Base-by-base conservation (phyloP, 1,140 invertebrate genomes). In the Lasioglossum baleicum region DNA sequence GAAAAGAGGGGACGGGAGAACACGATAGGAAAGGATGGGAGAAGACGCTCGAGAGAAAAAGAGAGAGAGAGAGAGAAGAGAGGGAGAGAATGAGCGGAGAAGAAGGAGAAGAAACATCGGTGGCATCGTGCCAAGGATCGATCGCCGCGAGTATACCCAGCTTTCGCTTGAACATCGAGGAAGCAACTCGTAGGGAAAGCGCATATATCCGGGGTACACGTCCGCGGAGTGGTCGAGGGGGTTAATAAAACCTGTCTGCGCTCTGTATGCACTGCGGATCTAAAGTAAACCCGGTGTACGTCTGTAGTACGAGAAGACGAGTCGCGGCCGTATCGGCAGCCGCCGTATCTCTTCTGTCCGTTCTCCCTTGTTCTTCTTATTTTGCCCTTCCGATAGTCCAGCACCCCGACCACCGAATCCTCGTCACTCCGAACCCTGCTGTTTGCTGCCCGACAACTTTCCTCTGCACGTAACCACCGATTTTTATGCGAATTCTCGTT, bases 41-140 rank as follows among this genome's bases (percentile, higher is more conserved):
- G 22, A 13, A 56, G 53, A 17, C 20, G 42, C 48, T 35, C 17
- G 35, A 22, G 31, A 20, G 58, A 48, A 20, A 22, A 56, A 67
- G 7, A 64, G 11, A 11, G 20, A 13, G 26, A 58, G 48, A 73
- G n/a, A 61, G 65, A 42, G 8, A 48, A 13, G 26, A 58, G 48
- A 73, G n/a, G 61, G 65, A 42, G 8, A 48, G 13, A 20, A 48
- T 13, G 15, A 48, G 15, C 56, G 58, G 48, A 53, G 48, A 35
- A 61, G 51, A 69, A 51, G 48, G 68, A 40, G 72, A 64, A 35
- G 74, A 35, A 78, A 65, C 40, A 58, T 68, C 66, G 61, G 84
- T 86, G 85, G 85, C 85, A 81, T 83, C 72, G 78, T 68, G 81
- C 84, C 85, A 87, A 75, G 84, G 81, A 87, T 87, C 85, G 85